These are phyloP conservation scores for Germaria angustata DNA, from an alignment of 2,888 invertebrate genomes.

Conservation along the genomic window DNA sequence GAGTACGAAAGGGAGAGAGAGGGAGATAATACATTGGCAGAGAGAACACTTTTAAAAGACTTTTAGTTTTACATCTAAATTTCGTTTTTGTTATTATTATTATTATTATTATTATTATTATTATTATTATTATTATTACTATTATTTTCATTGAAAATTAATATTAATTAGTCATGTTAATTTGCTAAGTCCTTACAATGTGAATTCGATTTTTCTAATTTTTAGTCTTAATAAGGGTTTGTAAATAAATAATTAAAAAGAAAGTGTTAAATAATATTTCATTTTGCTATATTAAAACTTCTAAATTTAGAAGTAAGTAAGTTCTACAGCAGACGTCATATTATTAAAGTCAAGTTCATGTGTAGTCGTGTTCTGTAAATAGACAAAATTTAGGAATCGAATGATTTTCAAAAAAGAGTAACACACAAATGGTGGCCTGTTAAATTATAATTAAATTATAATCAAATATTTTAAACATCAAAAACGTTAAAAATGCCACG, in stretches of 20 bases:
- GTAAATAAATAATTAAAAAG: slow-evolving; percentile 37
- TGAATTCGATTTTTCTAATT: slow-evolving; percentile 21
- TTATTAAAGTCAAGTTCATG: too few species aligned
- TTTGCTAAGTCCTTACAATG: slow-evolving; percentile 45
- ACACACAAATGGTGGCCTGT: too few species aligned
- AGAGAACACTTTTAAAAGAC: slow-evolving; percentile 54
- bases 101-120: not conserved
- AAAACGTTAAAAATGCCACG: too few species aligned
- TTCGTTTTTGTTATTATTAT: slow-evolving; percentile 25
- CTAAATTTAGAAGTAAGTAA: not conserved
- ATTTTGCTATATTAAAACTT: not conserved
- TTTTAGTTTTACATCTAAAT: slow-evolving; percentile 46
- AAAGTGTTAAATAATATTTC: slow-evolving; percentile 1
- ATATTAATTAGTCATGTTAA: slow-evolving; percentile 60
- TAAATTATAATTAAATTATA: too few species aligned
- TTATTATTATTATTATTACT: slow-evolving; percentile 1
- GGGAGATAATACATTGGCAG: slow-evolving; percentile 40
- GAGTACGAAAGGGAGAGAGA: too few species aligned
- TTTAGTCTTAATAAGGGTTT: slow-evolving; percentile 45
- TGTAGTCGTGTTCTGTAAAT: too few species aligned
- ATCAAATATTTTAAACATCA: too few species aligned
- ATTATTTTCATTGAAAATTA: slow-evolving; percentile 33
- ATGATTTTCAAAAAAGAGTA: too few species aligned
- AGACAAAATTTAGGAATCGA: too few species aligned
- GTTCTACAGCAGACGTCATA: too few species aligned